phyloP scores from a whole-genome alignment of 1,140 invertebrate species.

The Aphaenogaster ashmeadi region DNA sequence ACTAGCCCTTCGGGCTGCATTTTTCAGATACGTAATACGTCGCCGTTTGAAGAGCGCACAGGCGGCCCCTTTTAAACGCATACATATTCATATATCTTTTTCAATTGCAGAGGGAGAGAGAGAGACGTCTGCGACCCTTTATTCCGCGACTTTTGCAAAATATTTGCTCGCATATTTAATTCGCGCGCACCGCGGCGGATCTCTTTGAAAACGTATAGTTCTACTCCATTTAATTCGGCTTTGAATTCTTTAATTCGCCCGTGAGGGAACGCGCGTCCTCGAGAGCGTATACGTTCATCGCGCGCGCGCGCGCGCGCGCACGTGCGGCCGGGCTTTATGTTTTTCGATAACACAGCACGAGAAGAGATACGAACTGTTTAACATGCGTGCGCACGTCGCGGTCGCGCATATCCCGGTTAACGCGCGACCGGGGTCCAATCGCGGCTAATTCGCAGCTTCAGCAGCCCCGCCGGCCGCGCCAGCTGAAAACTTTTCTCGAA shows the following conservation, averaged over 20 bases:
- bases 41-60: conserved; percentile 27
- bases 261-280: neutral
- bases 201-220: conserved; percentile 32
- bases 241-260: conserved; percentile 42
- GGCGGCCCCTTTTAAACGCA: conserved; percentile 42
- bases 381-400: conserved; percentile 18
- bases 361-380: conserved; percentile 5
- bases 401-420: neutral
- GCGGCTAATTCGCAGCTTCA: conserved; percentile 41
- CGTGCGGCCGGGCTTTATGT: neutral
- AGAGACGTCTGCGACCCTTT: conserved; percentile 25
- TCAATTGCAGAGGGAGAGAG: conserved; percentile 36
- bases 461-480: neutral
- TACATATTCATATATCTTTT: conserved; percentile 61
- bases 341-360: conserved; percentile 3
- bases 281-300: neutral
- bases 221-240: conserved; percentile 37
- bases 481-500: neutral
- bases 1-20: conserved; percentile 54
- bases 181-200: neutral
- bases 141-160: conserved; percentile 55
- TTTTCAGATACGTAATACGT: conserved; percentile 55
- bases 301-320: no score
- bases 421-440: conserved; percentile 23
- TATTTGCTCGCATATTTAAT: conserved; percentile 60